phyloP scores from a whole-genome alignment of 2,797 vertebrate species.

The Sebastes iracundus region DNA sequence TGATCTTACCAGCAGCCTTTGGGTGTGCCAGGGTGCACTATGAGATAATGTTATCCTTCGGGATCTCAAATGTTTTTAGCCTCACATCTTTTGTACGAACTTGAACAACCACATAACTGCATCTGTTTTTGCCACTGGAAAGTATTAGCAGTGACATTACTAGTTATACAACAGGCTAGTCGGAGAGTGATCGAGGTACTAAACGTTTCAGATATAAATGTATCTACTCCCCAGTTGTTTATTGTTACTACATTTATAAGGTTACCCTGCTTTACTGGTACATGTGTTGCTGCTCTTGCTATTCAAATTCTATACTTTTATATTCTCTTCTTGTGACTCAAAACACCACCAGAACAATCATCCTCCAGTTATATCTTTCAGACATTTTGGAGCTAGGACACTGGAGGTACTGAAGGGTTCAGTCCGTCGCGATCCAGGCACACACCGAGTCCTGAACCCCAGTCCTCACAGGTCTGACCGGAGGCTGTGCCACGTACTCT shows the following conservation, averaged over 20 bases:
- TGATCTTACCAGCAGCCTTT: not conserved
- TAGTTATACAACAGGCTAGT: not conserved
- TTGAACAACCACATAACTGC: not conserved
- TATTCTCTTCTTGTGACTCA: not conserved
- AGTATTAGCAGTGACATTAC: not conserved
- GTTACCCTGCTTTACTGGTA: not conserved
- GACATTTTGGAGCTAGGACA: not conserved
- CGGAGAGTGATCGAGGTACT: not conserved
- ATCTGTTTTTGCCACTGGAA: not conserved
- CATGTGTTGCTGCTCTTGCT: not conserved
- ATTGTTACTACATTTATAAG: not conserved
- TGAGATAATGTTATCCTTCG: not conserved
- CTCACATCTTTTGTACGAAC: not conserved
- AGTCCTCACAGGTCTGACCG: not conserved
- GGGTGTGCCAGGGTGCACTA: not conserved
- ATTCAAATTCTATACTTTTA: not conserved
- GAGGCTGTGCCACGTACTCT: not conserved
- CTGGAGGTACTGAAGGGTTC: not conserved
- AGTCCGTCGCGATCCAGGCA: not conserved
- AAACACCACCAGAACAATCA: not conserved
- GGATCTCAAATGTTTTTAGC: not conserved
- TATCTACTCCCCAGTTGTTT: not conserved
- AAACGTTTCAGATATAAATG: not conserved
- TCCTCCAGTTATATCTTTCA: not conserved
- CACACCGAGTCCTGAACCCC: not conserved